Percentiles rank a stretch among this genome's conserved stretches.
Evolutionary conservation across 2,113 vertebrate species (phyloP).

Genomic region (Lathamus discolor): DNA sequence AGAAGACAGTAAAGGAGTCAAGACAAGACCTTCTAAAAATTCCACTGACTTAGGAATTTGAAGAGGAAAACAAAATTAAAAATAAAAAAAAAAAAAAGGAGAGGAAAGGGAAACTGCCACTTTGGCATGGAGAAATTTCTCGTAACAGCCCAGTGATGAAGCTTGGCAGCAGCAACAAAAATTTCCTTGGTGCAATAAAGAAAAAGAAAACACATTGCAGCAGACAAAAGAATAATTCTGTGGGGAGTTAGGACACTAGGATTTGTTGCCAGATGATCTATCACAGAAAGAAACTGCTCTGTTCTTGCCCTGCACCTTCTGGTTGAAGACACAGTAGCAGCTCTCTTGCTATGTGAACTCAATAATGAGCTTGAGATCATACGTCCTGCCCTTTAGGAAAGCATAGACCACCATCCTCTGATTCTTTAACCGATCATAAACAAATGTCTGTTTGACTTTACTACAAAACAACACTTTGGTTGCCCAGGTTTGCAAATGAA

Average conservation of each 20-base stretch:
- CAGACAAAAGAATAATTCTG: background rate
- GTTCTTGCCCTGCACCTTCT: background rate
- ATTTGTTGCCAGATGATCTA: background rate
- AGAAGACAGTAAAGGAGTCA: background rate
- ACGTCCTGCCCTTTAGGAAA: background rate
- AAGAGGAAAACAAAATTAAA: background rate
- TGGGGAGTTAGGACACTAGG: background rate
- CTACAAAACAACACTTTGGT: background rate
- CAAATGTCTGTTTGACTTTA: background rate
- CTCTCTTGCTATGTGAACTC: background rate
- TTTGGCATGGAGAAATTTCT: background rate
- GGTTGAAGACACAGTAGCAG: background rate
- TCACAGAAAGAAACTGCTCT: background rate
- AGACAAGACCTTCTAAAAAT: background rate
- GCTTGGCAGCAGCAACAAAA: background rate
- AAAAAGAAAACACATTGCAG: background rate
- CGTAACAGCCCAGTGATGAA: background rate
- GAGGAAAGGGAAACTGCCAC: background rate
- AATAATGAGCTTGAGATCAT: background rate
- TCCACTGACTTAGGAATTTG: background rate
- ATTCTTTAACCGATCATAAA: background rate
- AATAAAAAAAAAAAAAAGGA: background rate
- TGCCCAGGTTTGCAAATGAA: background rate
- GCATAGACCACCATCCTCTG: background rate
- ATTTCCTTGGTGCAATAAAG: background rate